Conservation (phyloP, 1,140 invertebrate genomes). For the Parasteatoda tepidariorum region DNA sequence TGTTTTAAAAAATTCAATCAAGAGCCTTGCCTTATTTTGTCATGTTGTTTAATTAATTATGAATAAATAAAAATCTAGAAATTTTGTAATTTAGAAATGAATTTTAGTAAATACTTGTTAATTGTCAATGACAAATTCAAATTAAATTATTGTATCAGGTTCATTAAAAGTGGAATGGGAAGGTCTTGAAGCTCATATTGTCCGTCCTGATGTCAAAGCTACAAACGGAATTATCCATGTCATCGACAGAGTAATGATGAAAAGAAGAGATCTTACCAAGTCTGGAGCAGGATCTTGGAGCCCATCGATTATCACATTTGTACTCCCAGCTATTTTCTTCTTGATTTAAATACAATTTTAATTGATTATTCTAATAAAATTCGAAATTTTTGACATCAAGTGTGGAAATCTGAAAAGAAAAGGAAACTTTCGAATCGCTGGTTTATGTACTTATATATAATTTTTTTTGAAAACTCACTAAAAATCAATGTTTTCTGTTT, state of each 20-base stretch:
- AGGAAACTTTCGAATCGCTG: not conserved
- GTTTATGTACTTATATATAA: not conserved
- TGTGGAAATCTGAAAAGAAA: not conserved
- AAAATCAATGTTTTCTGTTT: not conserved
- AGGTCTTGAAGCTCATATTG: conserved; percentile 82
- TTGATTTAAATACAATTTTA: conserved; percentile 28
- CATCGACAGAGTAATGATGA: conserved; percentile 84
- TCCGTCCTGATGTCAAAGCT: conserved; percentile 87
- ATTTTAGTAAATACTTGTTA: no score
- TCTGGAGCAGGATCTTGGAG: conserved; percentile 33
- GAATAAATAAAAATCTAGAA: no score
- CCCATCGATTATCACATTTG: conserved; percentile 6
- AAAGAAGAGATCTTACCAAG: conserved; percentile 79
- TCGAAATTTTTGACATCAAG: not conserved
- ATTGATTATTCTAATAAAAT: not conserved
- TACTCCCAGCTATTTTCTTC: conserved; percentile 1
- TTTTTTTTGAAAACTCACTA: not conserved
- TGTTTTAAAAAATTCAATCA: no score
- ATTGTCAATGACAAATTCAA: no score
- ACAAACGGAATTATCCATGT: conserved; percentile 94
- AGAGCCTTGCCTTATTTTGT: no score
- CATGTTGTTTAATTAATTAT: no score
- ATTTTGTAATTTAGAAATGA: no score
- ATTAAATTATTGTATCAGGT: no score
- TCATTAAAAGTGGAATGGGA: conserved; percentile 79